Evolutionary conservation across 2,797 vertebrate species (phyloP).

Genomic region (Coranthus polyacanthus): DNA sequence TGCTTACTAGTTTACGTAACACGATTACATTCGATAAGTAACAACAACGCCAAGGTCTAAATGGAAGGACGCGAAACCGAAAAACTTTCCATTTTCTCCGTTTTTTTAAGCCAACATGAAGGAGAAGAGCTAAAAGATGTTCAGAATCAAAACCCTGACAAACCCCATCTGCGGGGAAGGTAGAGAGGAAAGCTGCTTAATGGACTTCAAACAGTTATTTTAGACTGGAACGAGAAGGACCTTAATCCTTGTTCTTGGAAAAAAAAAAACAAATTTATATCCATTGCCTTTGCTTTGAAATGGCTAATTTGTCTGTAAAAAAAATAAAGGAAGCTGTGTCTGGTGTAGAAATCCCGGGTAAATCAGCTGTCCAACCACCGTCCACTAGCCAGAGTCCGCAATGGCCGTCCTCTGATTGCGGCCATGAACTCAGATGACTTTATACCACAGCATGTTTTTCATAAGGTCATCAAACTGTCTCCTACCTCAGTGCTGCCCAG

Average conservation of each 20-base stretch:
- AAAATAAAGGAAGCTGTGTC: neutral
- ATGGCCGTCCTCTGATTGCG: neutral
- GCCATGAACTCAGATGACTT: neutral
- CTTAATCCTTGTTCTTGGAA: neutral
- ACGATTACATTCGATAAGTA: too few species aligned
- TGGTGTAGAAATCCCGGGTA: neutral
- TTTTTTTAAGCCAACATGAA: neutral
- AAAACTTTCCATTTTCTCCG: too few species aligned
- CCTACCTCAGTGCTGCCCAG: conserved; percentile 56
- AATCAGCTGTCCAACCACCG: neutral
- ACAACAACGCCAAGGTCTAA: too few species aligned
- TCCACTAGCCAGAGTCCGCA: neutral
- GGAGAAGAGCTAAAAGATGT: neutral
- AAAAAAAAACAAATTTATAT: neutral
- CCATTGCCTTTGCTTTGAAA: conserved; percentile 25
- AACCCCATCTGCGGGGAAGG: too few species aligned
- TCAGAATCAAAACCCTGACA: neutral
- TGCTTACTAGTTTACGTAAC: too few species aligned
- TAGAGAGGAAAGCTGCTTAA: neutral
- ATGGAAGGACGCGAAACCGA: too few species aligned
- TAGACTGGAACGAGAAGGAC: neutral
- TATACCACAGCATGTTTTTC: neutral
- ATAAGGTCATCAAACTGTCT: neutral
- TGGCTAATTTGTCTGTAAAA: conserved; percentile 27
- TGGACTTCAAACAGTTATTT: too few species aligned